Conservation (phyloP, 2,113 vertebrate genomes). For the Ifrita kowaldi region DNA sequence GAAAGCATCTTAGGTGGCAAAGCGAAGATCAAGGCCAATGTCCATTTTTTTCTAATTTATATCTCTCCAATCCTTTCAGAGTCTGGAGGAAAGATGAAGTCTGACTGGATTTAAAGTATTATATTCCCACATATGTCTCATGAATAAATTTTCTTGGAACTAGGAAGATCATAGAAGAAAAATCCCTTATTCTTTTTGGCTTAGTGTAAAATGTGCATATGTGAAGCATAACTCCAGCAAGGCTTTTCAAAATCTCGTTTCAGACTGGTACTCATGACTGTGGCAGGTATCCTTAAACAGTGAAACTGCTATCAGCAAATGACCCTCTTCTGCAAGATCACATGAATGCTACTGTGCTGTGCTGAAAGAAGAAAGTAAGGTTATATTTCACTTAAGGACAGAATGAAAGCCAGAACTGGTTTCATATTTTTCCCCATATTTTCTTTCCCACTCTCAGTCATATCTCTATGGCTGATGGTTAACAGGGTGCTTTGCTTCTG, state of each 20-base stretch:
- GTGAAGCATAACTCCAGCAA: background rate
- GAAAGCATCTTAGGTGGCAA: slow-evolving; percentile 33
- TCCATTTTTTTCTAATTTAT: slow-evolving; percentile 13
- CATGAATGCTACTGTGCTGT: background rate
- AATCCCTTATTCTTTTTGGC: background rate
- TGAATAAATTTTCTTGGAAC: background rate
- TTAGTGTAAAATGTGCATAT: background rate
- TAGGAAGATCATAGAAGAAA: slow-evolving; percentile 6
- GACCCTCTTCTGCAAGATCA: background rate
- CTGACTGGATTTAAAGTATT: background rate
- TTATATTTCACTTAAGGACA: background rate
- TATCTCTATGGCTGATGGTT: slow-evolving; percentile 22
- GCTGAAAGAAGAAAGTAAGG: background rate
- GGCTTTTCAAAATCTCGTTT: slow-evolving; percentile 10
- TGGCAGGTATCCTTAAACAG: background rate
- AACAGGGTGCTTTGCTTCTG: background rate
- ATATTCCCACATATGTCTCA: background rate
- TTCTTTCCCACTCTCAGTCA: slow-evolving; percentile 21
- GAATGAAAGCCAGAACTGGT: background rate
- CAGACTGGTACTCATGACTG: background rate
- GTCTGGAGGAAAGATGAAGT: background rate
- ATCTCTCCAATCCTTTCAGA: background rate
- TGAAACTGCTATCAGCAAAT: background rate
- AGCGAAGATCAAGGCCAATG: slow-evolving; percentile 27
- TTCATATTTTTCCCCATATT: background rate